phyloP scores from a whole-genome alignment of 2,113 vertebrate genomes.

The Geococcyx californianus region DNA sequence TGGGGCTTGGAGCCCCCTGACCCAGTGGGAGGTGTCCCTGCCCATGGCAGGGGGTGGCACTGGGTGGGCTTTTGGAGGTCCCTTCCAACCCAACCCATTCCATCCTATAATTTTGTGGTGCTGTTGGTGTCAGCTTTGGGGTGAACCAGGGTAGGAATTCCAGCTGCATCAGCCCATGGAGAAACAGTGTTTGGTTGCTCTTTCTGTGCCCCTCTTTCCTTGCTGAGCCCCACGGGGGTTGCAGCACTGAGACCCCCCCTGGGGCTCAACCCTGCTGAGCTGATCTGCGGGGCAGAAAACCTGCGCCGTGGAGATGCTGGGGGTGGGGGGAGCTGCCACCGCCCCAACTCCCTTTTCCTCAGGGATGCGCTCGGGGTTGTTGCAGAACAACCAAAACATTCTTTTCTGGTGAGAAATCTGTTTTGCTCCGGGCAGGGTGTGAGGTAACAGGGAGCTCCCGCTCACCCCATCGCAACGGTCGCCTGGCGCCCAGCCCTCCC shows the following conservation, averaged over 20 bases:
- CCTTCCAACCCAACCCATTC: too few species aligned
- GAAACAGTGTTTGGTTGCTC: accelerated
- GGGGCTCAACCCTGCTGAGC: accelerated
- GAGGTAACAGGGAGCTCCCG: background rate
- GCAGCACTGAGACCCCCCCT: background rate
- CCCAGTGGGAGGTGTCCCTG: too few species aligned
- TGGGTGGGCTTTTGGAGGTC: too few species aligned
- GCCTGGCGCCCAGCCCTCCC: background rate
- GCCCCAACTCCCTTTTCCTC: background rate
- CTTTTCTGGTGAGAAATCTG: slow-evolving; percentile 41
- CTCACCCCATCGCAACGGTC: background rate
- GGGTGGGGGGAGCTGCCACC: background rate
- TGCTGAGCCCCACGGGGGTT: background rate
- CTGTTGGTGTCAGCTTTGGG: background rate
- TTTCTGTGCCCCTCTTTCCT: background rate
- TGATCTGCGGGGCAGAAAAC: background rate
- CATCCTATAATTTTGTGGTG: background rate
- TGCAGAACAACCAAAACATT: slow-evolving; percentile 39
- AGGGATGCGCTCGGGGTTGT: background rate
- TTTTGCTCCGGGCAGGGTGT: background rate
- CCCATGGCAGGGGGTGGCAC: too few species aligned
- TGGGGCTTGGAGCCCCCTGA: too few species aligned
- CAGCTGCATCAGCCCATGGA: background rate
- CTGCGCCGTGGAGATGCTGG: accelerated
- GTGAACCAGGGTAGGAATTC: background rate